Percentiles rank a stretch among this genome's conserved stretches.
Evolutionary conservation across 2,797 vertebrate species (phyloP).

Genomic region (Yasuhikotakia modesta): DNA sequence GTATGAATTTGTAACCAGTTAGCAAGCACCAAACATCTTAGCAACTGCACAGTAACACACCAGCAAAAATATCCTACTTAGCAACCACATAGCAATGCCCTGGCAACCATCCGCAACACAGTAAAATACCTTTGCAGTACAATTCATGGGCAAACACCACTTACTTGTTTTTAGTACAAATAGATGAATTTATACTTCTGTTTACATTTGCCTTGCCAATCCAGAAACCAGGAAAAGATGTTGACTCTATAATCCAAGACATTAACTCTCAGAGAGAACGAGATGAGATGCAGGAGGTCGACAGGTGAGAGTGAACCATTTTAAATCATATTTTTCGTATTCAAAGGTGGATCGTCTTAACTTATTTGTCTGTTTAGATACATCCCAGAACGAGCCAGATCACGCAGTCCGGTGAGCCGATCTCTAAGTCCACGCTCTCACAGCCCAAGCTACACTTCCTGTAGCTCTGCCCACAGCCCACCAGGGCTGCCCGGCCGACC

Average conservation of each 20-base stretch:
- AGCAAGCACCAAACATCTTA: not conserved
- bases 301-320: slow-evolving; percentile 78
- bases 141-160: not conserved
- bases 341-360: too few relatives aligned
- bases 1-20: too few relatives aligned
- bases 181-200: not conserved
- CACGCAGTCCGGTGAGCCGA: slow-evolving; percentile 90
- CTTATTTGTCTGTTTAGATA: slow-evolving; percentile 75
- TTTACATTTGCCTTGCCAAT: slow-evolving; percentile 47
- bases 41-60: not conserved
- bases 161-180: too few relatives aligned
- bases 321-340: not conserved
- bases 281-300: slow-evolving; percentile 86
- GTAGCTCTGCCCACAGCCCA: slow-evolving; percentile 90
- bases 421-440: slow-evolving; percentile 91
- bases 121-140: too few relatives aligned
- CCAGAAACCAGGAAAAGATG: slow-evolving; percentile 96
- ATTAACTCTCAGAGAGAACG: slow-evolving; percentile 91
- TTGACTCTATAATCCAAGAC: slow-evolving; percentile 93
- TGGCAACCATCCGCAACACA: not conserved
- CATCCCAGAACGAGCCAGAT: slow-evolving; percentile 84
- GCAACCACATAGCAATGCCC: not conserved
- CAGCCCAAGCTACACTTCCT: slow-evolving; percentile 94
- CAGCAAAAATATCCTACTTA: not conserved
- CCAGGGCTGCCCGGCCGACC: slow-evolving; percentile 72